phyloP scores from a whole-genome alignment of 2,888 invertebrate species.

The Osmoderma eremita region DNA sequence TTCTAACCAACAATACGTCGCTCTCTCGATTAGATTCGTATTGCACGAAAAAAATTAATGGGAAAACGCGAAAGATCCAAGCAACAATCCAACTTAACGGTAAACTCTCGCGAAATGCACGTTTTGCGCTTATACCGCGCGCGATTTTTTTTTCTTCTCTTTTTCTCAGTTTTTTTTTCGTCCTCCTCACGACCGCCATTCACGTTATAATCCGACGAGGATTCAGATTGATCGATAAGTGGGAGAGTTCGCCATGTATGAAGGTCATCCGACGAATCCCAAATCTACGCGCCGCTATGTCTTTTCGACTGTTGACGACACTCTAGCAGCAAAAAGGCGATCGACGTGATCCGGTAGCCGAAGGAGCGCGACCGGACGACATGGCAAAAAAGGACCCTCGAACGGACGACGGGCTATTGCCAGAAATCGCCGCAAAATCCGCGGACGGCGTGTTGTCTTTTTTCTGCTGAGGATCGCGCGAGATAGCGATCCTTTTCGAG shows the following conservation, averaged over 20 bases:
- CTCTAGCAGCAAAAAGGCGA: constrained; percentile 22
- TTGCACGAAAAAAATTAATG: too few species aligned
- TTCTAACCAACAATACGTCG: too few species aligned
- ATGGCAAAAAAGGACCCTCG: constrained; percentile 48
- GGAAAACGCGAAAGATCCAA: too few species aligned
- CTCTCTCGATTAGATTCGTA: too few species aligned
- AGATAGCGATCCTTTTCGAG: constrained; percentile 42
- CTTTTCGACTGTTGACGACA: constrained; percentile 27
- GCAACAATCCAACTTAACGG: too few species aligned
- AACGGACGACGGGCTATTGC: constrained; percentile 39
- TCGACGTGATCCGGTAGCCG: constrained; percentile 20
- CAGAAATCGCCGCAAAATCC: constrained; percentile 53
- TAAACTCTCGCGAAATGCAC: too few species aligned
- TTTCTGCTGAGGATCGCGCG: not conserved
- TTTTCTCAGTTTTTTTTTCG: not conserved
- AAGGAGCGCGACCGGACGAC: constrained; percentile 5
- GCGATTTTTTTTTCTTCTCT: too few species aligned
- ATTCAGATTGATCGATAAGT: constrained; percentile 20
- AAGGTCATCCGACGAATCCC: constrained; percentile 16
- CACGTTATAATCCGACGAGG: constrained; percentile 5
- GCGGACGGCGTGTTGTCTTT: constrained; percentile 47
- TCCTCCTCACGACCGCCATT: not conserved
- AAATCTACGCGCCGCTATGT: constrained; percentile 25
- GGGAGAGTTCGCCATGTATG: constrained; percentile 3
- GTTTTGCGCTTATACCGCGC: too few species aligned